Base-by-base conservation (phyloP, 1,140 invertebrate species). In the Drosophila repletoides region DNA sequence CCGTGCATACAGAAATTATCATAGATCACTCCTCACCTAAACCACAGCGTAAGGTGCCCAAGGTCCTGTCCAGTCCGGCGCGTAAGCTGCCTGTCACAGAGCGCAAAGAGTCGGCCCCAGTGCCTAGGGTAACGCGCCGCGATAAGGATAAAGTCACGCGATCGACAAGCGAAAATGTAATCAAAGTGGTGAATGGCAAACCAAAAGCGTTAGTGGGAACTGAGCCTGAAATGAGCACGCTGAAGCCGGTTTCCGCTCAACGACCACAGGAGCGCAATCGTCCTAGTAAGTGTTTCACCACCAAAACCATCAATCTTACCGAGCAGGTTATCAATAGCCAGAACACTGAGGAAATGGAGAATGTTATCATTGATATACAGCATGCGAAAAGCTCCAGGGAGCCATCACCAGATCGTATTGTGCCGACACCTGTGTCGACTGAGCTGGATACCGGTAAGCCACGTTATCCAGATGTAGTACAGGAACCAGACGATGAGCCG, bases 351-450 rank as follows among this genome's bases (percentile, higher is more conserved):
- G 88, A 91, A 76, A 92, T 76, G 88, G 79, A 92, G 69, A 91
- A 92, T 65, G 80, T 92, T 24, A 91, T 94, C 19, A 92, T 93
- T 56, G 93, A 94, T 60, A 91, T 92, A 53, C 93, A 94, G 81
- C 93, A 93, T 79, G 94, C 94, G 0, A 94, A 93, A 89, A 95
- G 94, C 43, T 95, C 94, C 0, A 83, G 94, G 29, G 94, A 95
- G 86, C 94, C 93, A 14, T 94, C 94, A 6, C 94, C 94, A 3
- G 93, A 94, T 79, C 91, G 92, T 28, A 92, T 94, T 61, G 93
- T 93, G 75, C 93, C 93, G 0, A 92, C 92, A n/a, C 93, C 93
- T 0, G 90, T 93, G 36, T 91, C 91, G 19, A 91, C 91, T 19
- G 90, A 91, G 53, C 91, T 93, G 41, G 93, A 93, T 64, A 88